Base-by-base conservation (phyloP, 2,888 invertebrate species). In the Muscina levida region DNA sequence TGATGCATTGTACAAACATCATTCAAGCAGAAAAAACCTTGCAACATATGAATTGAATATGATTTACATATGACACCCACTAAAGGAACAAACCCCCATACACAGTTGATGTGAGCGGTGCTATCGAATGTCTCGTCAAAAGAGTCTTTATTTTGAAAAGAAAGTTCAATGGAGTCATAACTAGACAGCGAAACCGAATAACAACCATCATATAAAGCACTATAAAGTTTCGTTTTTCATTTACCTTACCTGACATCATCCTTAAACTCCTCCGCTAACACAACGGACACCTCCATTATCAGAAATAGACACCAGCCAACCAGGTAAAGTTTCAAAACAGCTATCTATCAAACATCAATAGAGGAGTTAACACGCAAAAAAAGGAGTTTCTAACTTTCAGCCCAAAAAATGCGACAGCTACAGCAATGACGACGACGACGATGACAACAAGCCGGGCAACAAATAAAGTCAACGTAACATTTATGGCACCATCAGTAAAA, bases 161-260 rank as follows among this genome's bases (percentile, higher is more conserved):
- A 79, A 79, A 79, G 79, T 79, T 79, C 68, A 75, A 79, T 56
- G 75, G 42, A 74, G 48, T 15, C 24, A 53, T 66, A 70, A 66
- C 68, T 44, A 39, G 65, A 73, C 72, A n/a, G 53, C 24, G 31
- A 31, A 31, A n/a, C n/a, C n/a, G 31, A 31, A 31, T 5, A 5
- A 31, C 31, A 51, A 42, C 39, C n/a, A 19, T 19, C 51, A 15
- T n/a, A 51, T 39, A 13, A 42, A 42, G 39, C 39, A 62, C 1
- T 62, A 39, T 39, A 39, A 62, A 37, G 8, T 70, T 78, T 68
- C n/a, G 26, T 51, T 67, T 46, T 48, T n/a, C n/a, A n/a, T n/a
- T n/a, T n/a, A n/a, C n/a, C n/a, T n/a, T n/a, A n/a, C n/a, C n/a
- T n/a, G n/a, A n/a, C 66, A 66, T 26, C 46, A 26, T 66, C 46